Percentiles rank a stretch among this genome's conserved stretches.
Evolutionary conservation across 2,888 invertebrate genomes (phyloP).

Genomic region (Hydrotaea cyrtoneurina): DNA sequence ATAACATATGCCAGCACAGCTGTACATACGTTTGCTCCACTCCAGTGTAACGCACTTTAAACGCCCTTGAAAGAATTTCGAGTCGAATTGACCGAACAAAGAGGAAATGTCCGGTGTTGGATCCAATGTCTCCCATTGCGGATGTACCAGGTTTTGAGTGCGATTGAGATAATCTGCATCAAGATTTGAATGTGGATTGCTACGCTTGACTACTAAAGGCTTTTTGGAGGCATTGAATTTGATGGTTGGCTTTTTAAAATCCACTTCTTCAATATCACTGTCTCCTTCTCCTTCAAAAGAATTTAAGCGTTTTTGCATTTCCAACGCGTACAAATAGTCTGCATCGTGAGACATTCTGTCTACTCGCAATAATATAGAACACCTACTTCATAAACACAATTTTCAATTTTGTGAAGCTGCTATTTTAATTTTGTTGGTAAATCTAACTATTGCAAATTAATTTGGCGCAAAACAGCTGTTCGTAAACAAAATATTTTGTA

Average conservation of each 20-base stretch:
- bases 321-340: constrained; percentile 74
- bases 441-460: too few species aligned
- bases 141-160: constrained; percentile 79
- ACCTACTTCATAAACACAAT: too few species aligned
- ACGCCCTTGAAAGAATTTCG: constrained; percentile 90
- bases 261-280: constrained; percentile 67
- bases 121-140: constrained; percentile 89
- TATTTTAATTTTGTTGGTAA: too few species aligned
- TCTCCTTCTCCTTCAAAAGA: constrained; percentile 64
- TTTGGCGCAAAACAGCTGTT: constrained; percentile 58
- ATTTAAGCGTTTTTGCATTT: constrained; percentile 73
- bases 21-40: constrained; percentile 97
- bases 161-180: constrained; percentile 75
- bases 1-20: constrained; percentile 84
- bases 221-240: constrained; percentile 46
- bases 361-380: too few species aligned
- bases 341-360: constrained; percentile 75
- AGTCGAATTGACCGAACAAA: constrained; percentile 93
- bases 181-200: constrained; percentile 71
- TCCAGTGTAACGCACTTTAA: constrained; percentile 90
- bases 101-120: constrained; percentile 95
- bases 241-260: constrained; percentile 62
- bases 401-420: too few species aligned
- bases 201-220: constrained; percentile 62
- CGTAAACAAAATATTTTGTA: not conserved